These are phyloP conservation scores for Antedon mediterranea DNA, from an alignment of 53 echinoderm and acorn worm species.

Conservation along the genomic window DNA sequence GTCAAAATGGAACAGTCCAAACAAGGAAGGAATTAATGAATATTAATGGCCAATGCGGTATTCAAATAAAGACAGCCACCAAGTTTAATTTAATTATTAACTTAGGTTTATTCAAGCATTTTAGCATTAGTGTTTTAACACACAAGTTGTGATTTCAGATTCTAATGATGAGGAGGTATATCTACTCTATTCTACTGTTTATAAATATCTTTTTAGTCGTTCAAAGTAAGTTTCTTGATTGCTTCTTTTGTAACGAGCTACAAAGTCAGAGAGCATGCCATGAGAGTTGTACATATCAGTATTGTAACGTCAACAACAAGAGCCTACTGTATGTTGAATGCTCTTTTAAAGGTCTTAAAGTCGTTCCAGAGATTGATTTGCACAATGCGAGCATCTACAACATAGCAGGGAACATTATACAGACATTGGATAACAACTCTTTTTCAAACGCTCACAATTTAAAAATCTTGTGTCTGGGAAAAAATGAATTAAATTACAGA, in stretches of 20 bases:
- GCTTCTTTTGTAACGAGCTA: background rate
- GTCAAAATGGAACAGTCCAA: background rate
- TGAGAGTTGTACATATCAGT: background rate
- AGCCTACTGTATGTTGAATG: constrained; percentile 35
- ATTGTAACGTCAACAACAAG: constrained; percentile 24
- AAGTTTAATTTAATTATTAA: too few species aligned
- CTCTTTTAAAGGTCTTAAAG: constrained; percentile 25
- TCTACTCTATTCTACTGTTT: too few species aligned
- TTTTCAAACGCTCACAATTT: background rate
- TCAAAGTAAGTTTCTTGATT: background rate
- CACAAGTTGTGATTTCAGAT: too few species aligned
- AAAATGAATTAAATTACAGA: background rate
- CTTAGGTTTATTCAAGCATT: too few species aligned
- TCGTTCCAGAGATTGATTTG: constrained; percentile 16
- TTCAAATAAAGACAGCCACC: too few species aligned
- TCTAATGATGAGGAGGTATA: too few species aligned
- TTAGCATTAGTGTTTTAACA: too few species aligned
- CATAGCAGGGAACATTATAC: background rate
- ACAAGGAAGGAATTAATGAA: too few species aligned
- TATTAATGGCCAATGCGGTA: too few species aligned
- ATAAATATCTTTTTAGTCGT: background rate
- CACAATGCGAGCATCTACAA: background rate
- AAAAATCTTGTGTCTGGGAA: background rate
- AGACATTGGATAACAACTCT: background rate
- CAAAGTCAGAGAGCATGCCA: too few species aligned